Evolutionary conservation across 2,113 vertebrate genomes (phyloP).

Genomic region (Syngnathus scovelli): DNA sequence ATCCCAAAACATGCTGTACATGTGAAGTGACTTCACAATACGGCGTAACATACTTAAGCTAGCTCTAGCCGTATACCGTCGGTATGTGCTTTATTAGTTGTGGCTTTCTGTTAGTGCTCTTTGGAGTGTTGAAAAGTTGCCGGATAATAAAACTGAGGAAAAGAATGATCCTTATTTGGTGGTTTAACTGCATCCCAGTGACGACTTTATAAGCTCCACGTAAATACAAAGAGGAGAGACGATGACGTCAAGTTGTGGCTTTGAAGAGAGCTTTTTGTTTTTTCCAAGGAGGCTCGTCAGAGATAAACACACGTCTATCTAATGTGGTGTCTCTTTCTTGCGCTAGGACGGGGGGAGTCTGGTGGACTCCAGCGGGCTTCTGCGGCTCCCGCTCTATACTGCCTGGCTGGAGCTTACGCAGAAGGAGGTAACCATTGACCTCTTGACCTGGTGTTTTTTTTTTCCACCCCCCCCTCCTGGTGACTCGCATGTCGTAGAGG

Average conservation of each 20-base stretch:
- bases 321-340: slow-evolving; percentile 49
- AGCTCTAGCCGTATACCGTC: not conserved
- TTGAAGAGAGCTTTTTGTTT: slow-evolving; percentile 6
- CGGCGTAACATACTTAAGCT: slow-evolving; percentile 22
- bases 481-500: slow-evolving; percentile 11
- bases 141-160: slow-evolving; percentile 16
- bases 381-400: slow-evolving; percentile 73
- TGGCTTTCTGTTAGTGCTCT: no score
- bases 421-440: slow-evolving; percentile 74
- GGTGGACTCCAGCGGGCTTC: slow-evolving; percentile 73
- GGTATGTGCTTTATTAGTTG: not conserved
- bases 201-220: not conserved
- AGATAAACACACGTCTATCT: slow-evolving; percentile 6
- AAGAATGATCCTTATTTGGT: slow-evolving; percentile 25
- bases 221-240: not conserved
- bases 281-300: not conserved
- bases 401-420: slow-evolving; percentile 78
- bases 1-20: slow-evolving; percentile 11
- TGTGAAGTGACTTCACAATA: slow-evolving; percentile 36
- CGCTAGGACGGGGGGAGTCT: slow-evolving; percentile 75
- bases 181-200: slow-evolving; percentile 1
- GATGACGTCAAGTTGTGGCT: not conserved
- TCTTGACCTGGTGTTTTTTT: slow-evolving; percentile 50
- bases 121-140: slow-evolving; percentile 11
- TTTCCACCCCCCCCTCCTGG: slow-evolving; percentile 28